These are phyloP conservation scores for Motacilla alba DNA, from an alignment of 2,113 vertebrate species.

Conservation along the genomic window DNA sequence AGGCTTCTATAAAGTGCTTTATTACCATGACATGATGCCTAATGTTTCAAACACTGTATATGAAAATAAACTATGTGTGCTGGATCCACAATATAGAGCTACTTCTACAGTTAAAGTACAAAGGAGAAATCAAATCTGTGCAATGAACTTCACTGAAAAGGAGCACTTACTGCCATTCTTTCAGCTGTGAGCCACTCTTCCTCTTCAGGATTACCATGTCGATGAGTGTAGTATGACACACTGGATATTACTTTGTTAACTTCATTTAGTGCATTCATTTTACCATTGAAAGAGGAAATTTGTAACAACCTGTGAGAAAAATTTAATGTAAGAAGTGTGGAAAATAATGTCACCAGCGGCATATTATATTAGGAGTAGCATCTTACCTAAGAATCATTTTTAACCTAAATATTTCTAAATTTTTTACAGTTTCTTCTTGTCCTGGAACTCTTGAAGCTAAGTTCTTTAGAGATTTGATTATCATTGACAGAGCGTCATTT, in stretches of 20 bases:
- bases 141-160: neutral
- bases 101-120: neutral
- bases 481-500: constrained; percentile 99
- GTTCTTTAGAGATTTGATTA: constrained; percentile 99
- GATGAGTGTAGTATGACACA: constrained; percentile 98
- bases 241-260: constrained; percentile 99
- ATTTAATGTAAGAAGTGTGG: constrained; percentile 11
- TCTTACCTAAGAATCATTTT: constrained; percentile 99
- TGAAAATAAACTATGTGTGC: neutral
- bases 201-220: constrained; percentile 95
- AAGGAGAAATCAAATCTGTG: neutral
- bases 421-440: constrained; percentile 99
- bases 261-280: constrained; percentile 99
- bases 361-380: neutral
- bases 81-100: neutral
- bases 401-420: constrained; percentile 99
- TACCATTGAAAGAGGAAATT: constrained; percentile 99
- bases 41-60: neutral
- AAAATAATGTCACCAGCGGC: neutral
- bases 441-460: constrained; percentile 97
- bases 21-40: neutral
- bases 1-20: neutral
- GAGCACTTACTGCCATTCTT: constrained; percentile 92
- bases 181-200: constrained; percentile 99
- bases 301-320: constrained; percentile 90